Evolutionary conservation across 2,113 vertebrate genomes (phyloP).

Genomic region (Bujurquina vittata): DNA sequence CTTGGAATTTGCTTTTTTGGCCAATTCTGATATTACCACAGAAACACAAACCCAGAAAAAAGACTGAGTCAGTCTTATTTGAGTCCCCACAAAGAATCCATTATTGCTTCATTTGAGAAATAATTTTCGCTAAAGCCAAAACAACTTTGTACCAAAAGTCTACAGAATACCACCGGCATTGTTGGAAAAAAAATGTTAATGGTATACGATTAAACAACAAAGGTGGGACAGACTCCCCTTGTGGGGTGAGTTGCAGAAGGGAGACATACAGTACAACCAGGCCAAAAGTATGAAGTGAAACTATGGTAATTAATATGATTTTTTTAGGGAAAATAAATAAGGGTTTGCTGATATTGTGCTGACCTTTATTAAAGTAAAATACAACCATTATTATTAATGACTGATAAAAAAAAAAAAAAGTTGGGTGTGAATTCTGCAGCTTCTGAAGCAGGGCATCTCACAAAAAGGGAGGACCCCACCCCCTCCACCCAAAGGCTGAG

Average conservation of each 20-base stretch:
- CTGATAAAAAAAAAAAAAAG: background rate
- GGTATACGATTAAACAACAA: background rate
- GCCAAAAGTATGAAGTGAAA: background rate
- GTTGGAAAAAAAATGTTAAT: background rate
- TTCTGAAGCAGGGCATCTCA: background rate
- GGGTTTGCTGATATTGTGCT: background rate
- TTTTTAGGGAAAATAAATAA: background rate
- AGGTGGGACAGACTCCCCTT: background rate
- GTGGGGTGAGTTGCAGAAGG: background rate
- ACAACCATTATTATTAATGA: background rate
- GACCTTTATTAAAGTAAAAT: background rate
- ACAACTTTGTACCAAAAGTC: background rate
- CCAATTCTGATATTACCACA: background rate
- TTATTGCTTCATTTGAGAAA: background rate
- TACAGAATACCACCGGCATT: background rate
- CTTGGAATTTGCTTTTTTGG: background rate
- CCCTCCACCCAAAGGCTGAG: background rate
- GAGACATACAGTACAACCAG: background rate
- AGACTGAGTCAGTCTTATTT: background rate
- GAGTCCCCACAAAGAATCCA: background rate
- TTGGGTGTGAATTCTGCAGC: background rate
- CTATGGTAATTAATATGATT: background rate
- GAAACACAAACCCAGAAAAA: background rate
- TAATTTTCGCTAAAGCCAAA: background rate
- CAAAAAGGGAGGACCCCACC: background rate